phyloP scores from a whole-genome alignment of 2,888 invertebrate genomes.

The Chaetoderma sp. region DNA sequence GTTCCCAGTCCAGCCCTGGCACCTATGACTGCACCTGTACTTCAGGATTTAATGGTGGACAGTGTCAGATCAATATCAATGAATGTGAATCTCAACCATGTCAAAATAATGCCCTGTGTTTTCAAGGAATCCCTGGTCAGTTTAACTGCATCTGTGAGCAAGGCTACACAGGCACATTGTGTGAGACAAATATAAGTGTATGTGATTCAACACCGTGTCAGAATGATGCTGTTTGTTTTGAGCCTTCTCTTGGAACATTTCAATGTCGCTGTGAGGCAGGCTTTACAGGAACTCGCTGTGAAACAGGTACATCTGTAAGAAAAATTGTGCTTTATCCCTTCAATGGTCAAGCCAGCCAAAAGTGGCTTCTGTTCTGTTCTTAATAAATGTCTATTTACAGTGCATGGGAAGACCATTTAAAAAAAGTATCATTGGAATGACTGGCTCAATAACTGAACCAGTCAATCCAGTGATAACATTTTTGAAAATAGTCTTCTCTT shows the following conservation, averaged over 20 bases:
- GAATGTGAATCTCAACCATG: conserved; percentile 10
- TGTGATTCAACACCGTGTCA: not conserved
- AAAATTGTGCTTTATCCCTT: not conserved
- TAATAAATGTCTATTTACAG: too few species aligned
- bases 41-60: conserved; percentile 12
- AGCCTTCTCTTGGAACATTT: conserved; percentile 8
- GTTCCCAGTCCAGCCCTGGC: conserved; percentile 19
- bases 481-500: too few species aligned
- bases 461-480: too few species aligned
- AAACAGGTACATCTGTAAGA: conserved; percentile 10
- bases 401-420: too few species aligned
- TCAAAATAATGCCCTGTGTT: conserved; percentile 26
- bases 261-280: conserved; percentile 19
- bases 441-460: too few species aligned
- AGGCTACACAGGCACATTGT: conserved; percentile 15
- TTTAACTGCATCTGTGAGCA: conserved; percentile 21
- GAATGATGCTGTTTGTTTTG: conserved; percentile 25
- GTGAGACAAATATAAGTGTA: not conserved
- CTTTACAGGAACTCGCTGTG: conserved; percentile 18
- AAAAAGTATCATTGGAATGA: too few species aligned
- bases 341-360: conserved; percentile 14
- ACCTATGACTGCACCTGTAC: conserved; percentile 23
- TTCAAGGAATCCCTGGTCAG: conserved; percentile 15
- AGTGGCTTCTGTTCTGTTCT: too few species aligned
- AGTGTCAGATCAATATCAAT: not conserved